Base-by-base conservation (phyloP, 1,140 invertebrate genomes). In the Bombus sylvicola region DNA sequence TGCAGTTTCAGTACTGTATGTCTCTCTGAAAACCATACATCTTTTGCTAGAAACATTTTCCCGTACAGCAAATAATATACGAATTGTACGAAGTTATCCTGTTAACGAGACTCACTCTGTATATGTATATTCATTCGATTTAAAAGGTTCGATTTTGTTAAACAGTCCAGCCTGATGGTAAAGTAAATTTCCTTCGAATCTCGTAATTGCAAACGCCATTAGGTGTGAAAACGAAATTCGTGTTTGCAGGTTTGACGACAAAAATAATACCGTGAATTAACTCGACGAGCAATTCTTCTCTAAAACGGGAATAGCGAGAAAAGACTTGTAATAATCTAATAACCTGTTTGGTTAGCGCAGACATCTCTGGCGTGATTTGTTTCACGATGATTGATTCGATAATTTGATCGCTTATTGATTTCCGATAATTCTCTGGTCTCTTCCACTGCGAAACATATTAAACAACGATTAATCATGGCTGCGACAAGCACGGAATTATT, bases 371-470 rank as follows among this genome's bases (percentile, higher is more conserved):
- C 31, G 25, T 9, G n/a, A 39, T 59, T 62, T 72, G 41, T 85
- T 85, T 72, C 76, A 15, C 76, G 31, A 80, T 83, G 81, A 83
- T 83, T 66, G 81, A 83, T 83, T 76, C 57, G n/a, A 66, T 76
- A 76, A 83, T 83, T 83, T 74, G 57, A 64, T 64, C 57, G 41
- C 31, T 37, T 66, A 83, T 83, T 66, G 81, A 83, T 83, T 83
- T 83, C 62, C 81, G 34, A 83, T 83, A 75, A 83, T 76, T 25
- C n/a, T 15, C 57, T 22, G 22, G 22, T 22, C 41, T 83, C 69
- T 43, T 31, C 62, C 72, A 22, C 59, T 3, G 12, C 69, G 72
- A 25, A 66, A 75, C 72, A 43, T 76, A 66, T 83, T 83, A 82
- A 82, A 82, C 72, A 83, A 47, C 72, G 59, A 83, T 83, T 83